Evolutionary conservation across 2,797 vertebrate species (phyloP), one percentile per base, ranked within the genome.

Genomic region (Vipera latastei): DNA sequence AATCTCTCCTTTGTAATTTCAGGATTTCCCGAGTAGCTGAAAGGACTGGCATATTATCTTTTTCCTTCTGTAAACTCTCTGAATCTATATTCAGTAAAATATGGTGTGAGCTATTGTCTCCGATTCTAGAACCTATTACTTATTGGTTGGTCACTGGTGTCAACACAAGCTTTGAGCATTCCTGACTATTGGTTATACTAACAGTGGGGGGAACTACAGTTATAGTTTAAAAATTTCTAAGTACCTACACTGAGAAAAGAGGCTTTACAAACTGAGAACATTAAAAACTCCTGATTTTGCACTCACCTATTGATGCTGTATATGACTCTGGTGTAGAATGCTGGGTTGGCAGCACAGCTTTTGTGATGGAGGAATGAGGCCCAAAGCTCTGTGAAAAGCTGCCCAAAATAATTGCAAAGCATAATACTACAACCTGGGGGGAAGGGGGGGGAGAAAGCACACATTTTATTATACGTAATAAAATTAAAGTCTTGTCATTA

Each of bases 351-450:
- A 98, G 97, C 28, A 98, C 98, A 78, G 98, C 98, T 96, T 98
- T 98, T 61, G 98, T 98, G 95, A 98, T 93, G 91, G 98, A 98
- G 93, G 99, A 98, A 92, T 98, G 98, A 0, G 98, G 98, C 25
- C 97, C 98, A 38, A 98, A 98, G 95, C 97, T 97, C 94, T 99
- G 98, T 87, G 98, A 99, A 96, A 99, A 98, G 96, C 98, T 98
- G 86, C 99, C 99, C 93, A 99, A 97, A 73, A 99, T 98, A 91
- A 99, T 97, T 0, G 99, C 98, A 87, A 99, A 99, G 95, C 99
- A 99, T 93, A 99, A 96, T 93, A 99, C 98, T 11, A 99, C 98
- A 94, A 99, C 98, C 99, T 99, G 95, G 92, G 85, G 55, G 73
- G 83, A 28, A n/a, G n/a, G 26, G 4, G 5, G 73, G 83, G n/a